Percentiles rank a stretch among this genome's conserved stretches.
These are phyloP conservation scores for Molanna angustata DNA, from an alignment of 2,888 invertebrate species.

Conservation along the genomic window DNA sequence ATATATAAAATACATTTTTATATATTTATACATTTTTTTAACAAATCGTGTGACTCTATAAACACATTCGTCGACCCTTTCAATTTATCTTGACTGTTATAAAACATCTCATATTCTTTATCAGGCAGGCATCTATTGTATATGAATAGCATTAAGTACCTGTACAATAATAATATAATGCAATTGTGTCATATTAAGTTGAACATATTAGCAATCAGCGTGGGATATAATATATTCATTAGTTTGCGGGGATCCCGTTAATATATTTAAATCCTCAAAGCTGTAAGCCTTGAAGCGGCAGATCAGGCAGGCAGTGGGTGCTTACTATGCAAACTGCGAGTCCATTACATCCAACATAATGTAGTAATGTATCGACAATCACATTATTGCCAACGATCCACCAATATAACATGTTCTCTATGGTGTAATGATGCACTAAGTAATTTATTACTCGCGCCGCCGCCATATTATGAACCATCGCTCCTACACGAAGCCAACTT, in stretches of 20 bases:
- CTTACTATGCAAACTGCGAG: conserved; percentile 12
- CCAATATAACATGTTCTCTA: conserved; percentile 15
- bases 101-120: no score
- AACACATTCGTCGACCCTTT: no score
- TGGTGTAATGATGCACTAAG: conserved; percentile 30
- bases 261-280: not conserved
- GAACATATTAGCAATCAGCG: no score
- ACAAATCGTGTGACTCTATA: no score
- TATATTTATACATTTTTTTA: no score
- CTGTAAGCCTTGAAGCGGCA: not conserved
- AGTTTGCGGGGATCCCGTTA: not conserved
- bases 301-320: no score
- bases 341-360: conserved; percentile 8
- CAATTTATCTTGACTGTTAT: no score
- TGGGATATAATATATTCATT: not conserved
- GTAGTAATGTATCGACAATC: conserved; percentile 30
- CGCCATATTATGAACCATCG: conserved; percentile 1
- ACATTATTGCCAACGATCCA: conserved; percentile 28
- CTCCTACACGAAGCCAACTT: conserved; percentile 22
- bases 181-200: no score
- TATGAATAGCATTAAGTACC: no score
- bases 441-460: conserved; percentile 27
- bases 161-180: no score
- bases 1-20: no score
- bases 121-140: no score